Percentiles rank a stretch among this genome's conserved stretches.
Evolutionary conservation across 2,888 invertebrate genomes (phyloP).

Genomic region (Sepioteuthis lessoniana): DNA sequence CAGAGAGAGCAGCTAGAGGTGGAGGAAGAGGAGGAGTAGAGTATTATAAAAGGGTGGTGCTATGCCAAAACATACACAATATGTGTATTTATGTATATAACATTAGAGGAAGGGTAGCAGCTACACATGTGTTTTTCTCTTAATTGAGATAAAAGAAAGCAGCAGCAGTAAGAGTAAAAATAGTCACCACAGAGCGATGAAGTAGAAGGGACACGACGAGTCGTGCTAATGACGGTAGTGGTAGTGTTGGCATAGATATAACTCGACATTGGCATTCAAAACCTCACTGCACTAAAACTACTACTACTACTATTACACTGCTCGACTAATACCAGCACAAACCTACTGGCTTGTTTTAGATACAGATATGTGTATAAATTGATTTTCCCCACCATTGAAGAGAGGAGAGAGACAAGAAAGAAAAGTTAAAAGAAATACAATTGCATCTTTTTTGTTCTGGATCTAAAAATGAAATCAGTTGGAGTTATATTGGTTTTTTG

Average conservation of each 20-base stretch:
- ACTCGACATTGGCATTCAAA: conserved; percentile 33
- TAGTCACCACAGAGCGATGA: not conserved
- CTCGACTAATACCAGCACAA: not conserved
- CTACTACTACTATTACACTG: not conserved
- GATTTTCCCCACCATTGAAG: not conserved
- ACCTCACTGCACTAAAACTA: not conserved
- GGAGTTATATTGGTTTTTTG: not conserved
- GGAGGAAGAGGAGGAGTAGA: not conserved
- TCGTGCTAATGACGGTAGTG: not conserved
- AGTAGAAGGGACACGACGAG: not conserved
- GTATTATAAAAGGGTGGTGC: not conserved
- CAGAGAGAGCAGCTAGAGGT: not conserved
- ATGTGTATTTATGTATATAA: not conserved
- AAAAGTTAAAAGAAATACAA: not conserved
- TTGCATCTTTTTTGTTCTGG: not conserved
- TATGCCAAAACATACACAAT: not conserved
- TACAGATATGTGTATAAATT: not conserved
- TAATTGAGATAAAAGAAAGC: not conserved
- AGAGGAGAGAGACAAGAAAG: not conserved
- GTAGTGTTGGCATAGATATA: not conserved
- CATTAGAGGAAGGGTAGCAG: not conserved
- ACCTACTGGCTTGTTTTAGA: not conserved
- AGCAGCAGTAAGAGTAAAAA: not conserved
- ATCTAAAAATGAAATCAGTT: too few species aligned
- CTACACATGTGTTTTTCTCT: not conserved